Conservation (phyloP, 2,797 vertebrate species). For the Pseudochirops cupreus region DNA sequence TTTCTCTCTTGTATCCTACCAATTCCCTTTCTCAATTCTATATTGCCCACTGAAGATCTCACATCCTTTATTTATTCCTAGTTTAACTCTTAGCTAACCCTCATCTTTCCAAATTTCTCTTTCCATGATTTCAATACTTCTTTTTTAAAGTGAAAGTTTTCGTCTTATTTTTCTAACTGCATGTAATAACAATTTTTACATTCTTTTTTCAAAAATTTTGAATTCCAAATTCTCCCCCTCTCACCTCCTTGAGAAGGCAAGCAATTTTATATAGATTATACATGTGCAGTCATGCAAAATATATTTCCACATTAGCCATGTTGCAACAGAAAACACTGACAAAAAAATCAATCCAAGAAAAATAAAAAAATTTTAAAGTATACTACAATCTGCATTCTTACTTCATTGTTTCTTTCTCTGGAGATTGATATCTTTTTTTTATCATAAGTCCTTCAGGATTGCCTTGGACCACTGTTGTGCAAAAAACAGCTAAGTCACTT, state of each 20-base stretch:
- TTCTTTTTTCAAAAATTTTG: neutral
- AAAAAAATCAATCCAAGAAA: neutral
- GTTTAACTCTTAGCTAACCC: neutral
- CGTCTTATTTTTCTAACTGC: neutral
- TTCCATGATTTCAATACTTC: no score
- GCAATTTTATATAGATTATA: neutral
- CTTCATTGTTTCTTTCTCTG: neutral
- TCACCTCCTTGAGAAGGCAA: neutral
- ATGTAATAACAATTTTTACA: neutral
- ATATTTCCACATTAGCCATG: neutral
- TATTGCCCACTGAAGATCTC: neutral
- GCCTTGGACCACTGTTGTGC: neutral
- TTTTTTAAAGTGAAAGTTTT: neutral
- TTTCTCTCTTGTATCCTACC: conserved; percentile 7
- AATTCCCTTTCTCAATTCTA: neutral
- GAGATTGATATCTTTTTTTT: neutral
- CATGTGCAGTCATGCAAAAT: neutral
- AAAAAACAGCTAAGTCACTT: neutral
- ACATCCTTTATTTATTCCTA: neutral
- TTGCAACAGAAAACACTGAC: neutral
- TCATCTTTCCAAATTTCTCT: no score
- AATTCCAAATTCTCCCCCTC: neutral
- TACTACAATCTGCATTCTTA: neutral
- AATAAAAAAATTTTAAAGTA: neutral
- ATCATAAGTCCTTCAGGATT: neutral